Evolutionary conservation across 1,140 invertebrate species (phyloP), one percentile per base, ranked within the genome.

Genomic region (Hypsibius dujardini): DNA sequence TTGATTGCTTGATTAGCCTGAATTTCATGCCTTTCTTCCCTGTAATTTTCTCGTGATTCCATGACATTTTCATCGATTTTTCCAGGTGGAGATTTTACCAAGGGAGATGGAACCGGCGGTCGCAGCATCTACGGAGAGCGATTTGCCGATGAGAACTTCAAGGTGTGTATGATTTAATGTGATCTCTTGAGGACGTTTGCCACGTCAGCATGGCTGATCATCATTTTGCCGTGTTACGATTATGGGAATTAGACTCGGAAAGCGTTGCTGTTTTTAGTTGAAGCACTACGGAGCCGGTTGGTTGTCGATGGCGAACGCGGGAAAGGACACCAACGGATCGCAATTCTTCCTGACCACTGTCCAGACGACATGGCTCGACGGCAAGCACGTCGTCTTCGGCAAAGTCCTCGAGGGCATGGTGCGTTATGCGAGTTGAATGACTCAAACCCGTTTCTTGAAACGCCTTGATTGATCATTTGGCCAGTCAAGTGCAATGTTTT

Each of bases 271-370:
- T n/a, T 67, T 42, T 3, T 67, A 67, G 62, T 83, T 95, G 12
- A 88, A 90, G 76, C 93, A 96, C 76, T 87, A 85, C 73, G 85
- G 86, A 12, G 84, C 92, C 12, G 94, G 95, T 47, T 90, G 92
- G 80, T 79, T 95, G 70, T 93, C 90, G 0, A 96, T 97, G 92
- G 92, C 92, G 70, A 95, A 96, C 81, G 89, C 91, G 79, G 90
- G 89, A 71, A 90, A 91, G 80, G 90, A 98, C 79, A 96, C 95
- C 47, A 98, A 98, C 82, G 95, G 95, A 46, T 95, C 92, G 45
- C 95, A 98, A 78, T 98, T 98, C 82, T 98, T 98, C 78, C 94
- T 98, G 77, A 95, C 92, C 28, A 87, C 86, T 1, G 89, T 89
- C 74, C 84, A 88, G 76, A 98, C 95, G 14, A 82, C 88, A 46